Evolutionary conservation across 1,140 invertebrate species (phyloP).

Genomic region (Phocides pigmalion): DNA sequence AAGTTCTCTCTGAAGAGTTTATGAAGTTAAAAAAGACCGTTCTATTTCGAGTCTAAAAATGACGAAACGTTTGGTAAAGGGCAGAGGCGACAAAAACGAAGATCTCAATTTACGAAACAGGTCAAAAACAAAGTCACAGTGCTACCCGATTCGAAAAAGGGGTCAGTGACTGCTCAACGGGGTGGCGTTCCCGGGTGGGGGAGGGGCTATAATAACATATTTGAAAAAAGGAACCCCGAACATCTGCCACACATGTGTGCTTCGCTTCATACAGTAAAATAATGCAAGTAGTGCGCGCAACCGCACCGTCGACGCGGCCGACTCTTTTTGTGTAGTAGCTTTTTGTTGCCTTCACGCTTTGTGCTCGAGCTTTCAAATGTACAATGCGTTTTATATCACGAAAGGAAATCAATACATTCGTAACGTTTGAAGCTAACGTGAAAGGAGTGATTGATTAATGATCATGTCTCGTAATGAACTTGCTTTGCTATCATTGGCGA

Average conservation of each 20-base stretch:
- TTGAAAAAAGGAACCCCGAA: slow-evolving; percentile 75
- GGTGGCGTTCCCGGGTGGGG: slow-evolving; percentile 54
- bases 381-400: slow-evolving; percentile 67
- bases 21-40: slow-evolving; percentile 21
- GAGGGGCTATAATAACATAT: slow-evolving; percentile 71
- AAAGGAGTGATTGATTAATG: slow-evolving; percentile 40
- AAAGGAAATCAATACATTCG: slow-evolving; percentile 69
- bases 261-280: slow-evolving; percentile 66
- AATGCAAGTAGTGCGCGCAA: slow-evolving; percentile 74
- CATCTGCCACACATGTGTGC: slow-evolving; percentile 80
- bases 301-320: slow-evolving; percentile 50
- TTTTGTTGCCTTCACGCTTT: slow-evolving; percentile 74
- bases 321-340: slow-evolving; percentile 70
- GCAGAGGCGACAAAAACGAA: slow-evolving; percentile 24
- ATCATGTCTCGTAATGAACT: slow-evolving; percentile 35
- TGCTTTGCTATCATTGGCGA: slow-evolving; percentile 19
- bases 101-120: slow-evolving; percentile 58
- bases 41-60: slow-evolving; percentile 29
- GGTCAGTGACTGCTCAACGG: slow-evolving; percentile 76
- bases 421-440: slow-evolving; percentile 41
- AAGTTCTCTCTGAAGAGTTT: slow-evolving; percentile 26
- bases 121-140: slow-evolving; percentile 68
- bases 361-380: slow-evolving; percentile 68
- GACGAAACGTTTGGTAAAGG: slow-evolving; percentile 17
- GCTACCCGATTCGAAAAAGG: slow-evolving; percentile 62